phyloP scores from a whole-genome alignment of 2,113 vertebrate species.

The Tetraodon nigroviridis region DNA sequence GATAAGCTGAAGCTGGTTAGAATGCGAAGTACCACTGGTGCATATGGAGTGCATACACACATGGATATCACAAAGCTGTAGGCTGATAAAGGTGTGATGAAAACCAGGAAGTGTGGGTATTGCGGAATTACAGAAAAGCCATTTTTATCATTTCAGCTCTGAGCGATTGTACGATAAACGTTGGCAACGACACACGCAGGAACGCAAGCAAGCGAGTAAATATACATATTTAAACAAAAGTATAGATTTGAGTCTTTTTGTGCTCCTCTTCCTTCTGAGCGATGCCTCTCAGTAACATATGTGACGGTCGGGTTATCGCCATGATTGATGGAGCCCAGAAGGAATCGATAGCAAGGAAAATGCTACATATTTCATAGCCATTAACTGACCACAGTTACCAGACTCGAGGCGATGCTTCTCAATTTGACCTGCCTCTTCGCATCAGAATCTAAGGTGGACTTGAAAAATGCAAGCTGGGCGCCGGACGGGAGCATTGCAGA shows the following conservation, averaged over 20 bases:
- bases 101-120: slow-evolving; percentile 3
- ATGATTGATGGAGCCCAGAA: slow-evolving; percentile 60
- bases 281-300: slow-evolving; percentile 60
- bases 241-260: slow-evolving; percentile 32
- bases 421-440: slow-evolving; percentile 54
- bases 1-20: no score
- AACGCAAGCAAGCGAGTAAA: slow-evolving; percentile 27
- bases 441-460: slow-evolving; percentile 37
- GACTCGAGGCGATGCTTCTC: slow-evolving; percentile 56
- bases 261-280: slow-evolving; percentile 35
- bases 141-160: slow-evolving; percentile 13
- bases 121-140: slow-evolving; percentile 13
- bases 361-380: slow-evolving; percentile 67
- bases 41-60: no score
- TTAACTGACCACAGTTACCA: slow-evolving; percentile 59
- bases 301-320: slow-evolving; percentile 54
- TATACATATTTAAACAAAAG: slow-evolving; percentile 14
- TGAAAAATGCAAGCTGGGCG: slow-evolving; percentile 40
- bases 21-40: no score
- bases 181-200: neutral
- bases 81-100: slow-evolving; percentile 19
- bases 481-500: slow-evolving; percentile 6
- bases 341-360: slow-evolving; percentile 64
- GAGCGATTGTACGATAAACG: slow-evolving; percentile 5
- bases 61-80: neutral